phyloP scores from a whole-genome alignment of 2,113 vertebrate species.

The Bostrychus sinensis region DNA sequence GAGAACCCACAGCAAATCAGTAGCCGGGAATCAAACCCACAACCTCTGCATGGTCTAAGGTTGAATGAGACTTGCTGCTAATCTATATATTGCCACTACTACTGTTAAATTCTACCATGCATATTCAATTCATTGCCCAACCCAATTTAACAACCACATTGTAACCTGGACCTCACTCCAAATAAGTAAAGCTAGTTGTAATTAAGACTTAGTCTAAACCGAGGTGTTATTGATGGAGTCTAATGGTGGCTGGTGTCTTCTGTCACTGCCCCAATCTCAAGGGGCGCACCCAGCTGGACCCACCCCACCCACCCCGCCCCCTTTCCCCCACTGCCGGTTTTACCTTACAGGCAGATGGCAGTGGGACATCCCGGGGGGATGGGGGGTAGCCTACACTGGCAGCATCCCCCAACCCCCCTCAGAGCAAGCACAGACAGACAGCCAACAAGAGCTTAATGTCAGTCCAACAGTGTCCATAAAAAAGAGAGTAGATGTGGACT shows the following conservation, averaged over 20 bases:
- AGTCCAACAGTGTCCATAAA: not conserved
- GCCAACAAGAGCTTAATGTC: constrained; percentile 13
- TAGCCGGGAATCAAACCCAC: too few relatives aligned
- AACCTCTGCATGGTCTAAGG: too few relatives aligned
- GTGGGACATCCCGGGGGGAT: constrained; percentile 18
- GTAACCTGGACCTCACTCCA: not conserved
- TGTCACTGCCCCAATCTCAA: constrained; percentile 29
- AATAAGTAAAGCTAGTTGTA: not conserved
- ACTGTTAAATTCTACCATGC: too few relatives aligned
- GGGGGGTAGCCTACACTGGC: not conserved
- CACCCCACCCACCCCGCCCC: not conserved
- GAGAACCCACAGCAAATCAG: too few relatives aligned
- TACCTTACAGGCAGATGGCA: constrained; percentile 81
- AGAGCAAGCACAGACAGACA: constrained; percentile 2
- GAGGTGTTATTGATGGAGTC: constrained; percentile 46
- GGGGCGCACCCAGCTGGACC: constrained; percentile 42
- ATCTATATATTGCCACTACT: too few relatives aligned
- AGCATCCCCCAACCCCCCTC: constrained; percentile 42
- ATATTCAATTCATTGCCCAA: too few relatives aligned
- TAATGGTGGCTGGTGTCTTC: constrained; percentile 36
- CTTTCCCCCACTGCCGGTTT: constrained; percentile 54
- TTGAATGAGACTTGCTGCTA: too few relatives aligned
- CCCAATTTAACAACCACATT: not conserved
- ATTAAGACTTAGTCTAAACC: constrained; percentile 15
- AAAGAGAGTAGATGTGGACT: not conserved